Percentiles rank a stretch among this genome's conserved stretches.
These are phyloP conservation scores for Popillia japonica DNA, from an alignment of 1,140 invertebrate species.

Conservation along the genomic window DNA sequence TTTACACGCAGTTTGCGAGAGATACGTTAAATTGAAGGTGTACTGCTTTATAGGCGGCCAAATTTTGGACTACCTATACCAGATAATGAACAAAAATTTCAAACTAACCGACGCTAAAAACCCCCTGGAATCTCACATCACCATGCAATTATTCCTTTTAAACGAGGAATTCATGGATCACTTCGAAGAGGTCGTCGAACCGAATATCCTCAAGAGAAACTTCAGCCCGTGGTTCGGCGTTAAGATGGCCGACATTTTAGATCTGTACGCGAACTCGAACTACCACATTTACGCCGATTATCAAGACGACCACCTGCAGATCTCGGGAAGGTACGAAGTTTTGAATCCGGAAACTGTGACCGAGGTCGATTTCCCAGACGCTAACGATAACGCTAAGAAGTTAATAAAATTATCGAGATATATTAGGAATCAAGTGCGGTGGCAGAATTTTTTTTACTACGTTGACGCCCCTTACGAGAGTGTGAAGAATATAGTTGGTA, in stretches of 20 bases:
- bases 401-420: constrained; percentile 22
- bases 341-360: constrained; percentile 20
- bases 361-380: constrained; percentile 1
- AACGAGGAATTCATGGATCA: constrained; percentile 36
- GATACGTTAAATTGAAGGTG: constrained; percentile 26
- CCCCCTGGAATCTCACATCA: neutral
- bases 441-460: constrained; percentile 37
- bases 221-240: constrained; percentile 25
- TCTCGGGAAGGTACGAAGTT: constrained; percentile 18
- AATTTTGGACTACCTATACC: constrained; percentile 21
- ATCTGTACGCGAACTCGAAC: constrained; percentile 29
- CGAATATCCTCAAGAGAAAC: neutral
- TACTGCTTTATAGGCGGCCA: constrained; percentile 22
- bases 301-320: neutral
- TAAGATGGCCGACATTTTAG: constrained; percentile 28
- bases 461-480: neutral
- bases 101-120: constrained; percentile 6
- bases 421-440: constrained; percentile 19
- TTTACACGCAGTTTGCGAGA: constrained; percentile 24
- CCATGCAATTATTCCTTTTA: constrained; percentile 19
- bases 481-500: neutral
- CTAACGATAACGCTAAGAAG: neutral
- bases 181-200: constrained; percentile 29
- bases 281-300: constrained; percentile 24
- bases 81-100: constrained; percentile 30